Evolutionary conservation across 2,888 invertebrate species (phyloP).

Genomic region (Muscina levida): DNA sequence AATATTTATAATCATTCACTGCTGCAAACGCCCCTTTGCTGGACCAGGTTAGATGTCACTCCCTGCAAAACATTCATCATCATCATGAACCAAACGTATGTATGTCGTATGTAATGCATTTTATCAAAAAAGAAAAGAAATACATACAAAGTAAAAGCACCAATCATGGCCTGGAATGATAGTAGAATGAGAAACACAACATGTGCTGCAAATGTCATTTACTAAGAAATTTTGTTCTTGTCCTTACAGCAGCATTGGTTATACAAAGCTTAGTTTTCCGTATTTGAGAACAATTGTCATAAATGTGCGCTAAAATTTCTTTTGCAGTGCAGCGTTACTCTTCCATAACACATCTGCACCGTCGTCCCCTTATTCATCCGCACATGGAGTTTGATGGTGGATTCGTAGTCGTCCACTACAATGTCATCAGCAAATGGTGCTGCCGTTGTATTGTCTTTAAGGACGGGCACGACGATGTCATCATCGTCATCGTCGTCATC

Average conservation of each 20-base stretch:
- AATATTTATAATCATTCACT: conserved; percentile 37
- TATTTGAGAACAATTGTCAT: conserved; percentile 57
- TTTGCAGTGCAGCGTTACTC: not conserved
- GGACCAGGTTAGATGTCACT: conserved; percentile 61
- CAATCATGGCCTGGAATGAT: not conserved
- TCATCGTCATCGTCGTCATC: conserved; percentile 48
- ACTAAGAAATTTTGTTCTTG: conserved; percentile 55
- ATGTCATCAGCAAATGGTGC: conserved; percentile 15
- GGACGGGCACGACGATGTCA: not conserved
- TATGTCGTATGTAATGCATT: conserved; percentile 1
- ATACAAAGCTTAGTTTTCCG: conserved; percentile 44
- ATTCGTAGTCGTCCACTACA: conserved; percentile 5
- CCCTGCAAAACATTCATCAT: conserved; percentile 57
- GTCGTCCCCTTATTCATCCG: not conserved
- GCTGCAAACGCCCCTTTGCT: conserved; percentile 41
- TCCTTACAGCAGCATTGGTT: not conserved
- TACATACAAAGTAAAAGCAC: conserved; percentile 8
- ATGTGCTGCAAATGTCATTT: conserved; percentile 64
- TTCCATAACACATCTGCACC: conserved; percentile 8
- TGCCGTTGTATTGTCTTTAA: conserved; percentile 9
- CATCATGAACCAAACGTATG: conserved; percentile 20
- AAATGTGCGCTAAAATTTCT: conserved; percentile 55
- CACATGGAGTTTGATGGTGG: conserved; percentile 19
- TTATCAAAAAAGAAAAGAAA: conserved; percentile 31
- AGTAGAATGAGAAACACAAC: conserved; percentile 40